Evolutionary conservation across 2,113 vertebrate species (phyloP).

Genomic region (Oryzias woworae): DNA sequence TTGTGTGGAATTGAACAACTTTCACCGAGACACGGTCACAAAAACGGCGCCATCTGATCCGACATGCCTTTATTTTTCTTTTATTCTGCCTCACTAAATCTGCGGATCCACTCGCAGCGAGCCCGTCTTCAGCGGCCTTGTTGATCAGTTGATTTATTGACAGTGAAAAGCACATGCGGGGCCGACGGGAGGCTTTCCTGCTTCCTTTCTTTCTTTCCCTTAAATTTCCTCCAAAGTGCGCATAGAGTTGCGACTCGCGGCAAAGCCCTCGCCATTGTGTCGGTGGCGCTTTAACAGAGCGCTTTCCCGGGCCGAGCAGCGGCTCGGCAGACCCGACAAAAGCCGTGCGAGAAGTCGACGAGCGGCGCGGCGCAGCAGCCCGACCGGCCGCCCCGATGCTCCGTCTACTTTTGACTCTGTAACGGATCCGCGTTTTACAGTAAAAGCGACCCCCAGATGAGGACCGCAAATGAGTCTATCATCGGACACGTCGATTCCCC

Average conservation of each 20-base stretch:
- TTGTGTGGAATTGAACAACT: conserved; percentile 57
- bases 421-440: conserved; percentile 47
- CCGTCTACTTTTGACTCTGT: conserved; percentile 63
- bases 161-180: conserved; percentile 24
- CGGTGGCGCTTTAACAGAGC: conserved; percentile 47
- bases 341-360: conserved; percentile 38
- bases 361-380: conserved; percentile 41
- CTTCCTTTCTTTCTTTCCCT: conserved; percentile 1
- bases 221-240: conserved; percentile 69
- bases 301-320: conserved; percentile 62
- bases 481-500: conserved; percentile 55
- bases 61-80: conserved; percentile 1
- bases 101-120: conserved; percentile 32
- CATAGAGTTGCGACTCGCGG: conserved; percentile 65
- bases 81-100: background rate
- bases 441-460: conserved; percentile 19
- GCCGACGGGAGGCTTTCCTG: conserved; percentile 51
- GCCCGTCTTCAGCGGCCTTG: conserved; percentile 37
- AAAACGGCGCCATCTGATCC: conserved; percentile 7
- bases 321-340: conserved; percentile 7
- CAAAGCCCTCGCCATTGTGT: conserved; percentile 65
- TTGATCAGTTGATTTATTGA: conserved; percentile 33
- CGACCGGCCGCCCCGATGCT: conserved; percentile 7
- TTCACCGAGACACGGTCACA: conserved; percentile 47
- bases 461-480: conserved; percentile 45